Conservation (phyloP, 2,888 invertebrate genomes). For the Nematopogon swammerdamellus region DNA sequence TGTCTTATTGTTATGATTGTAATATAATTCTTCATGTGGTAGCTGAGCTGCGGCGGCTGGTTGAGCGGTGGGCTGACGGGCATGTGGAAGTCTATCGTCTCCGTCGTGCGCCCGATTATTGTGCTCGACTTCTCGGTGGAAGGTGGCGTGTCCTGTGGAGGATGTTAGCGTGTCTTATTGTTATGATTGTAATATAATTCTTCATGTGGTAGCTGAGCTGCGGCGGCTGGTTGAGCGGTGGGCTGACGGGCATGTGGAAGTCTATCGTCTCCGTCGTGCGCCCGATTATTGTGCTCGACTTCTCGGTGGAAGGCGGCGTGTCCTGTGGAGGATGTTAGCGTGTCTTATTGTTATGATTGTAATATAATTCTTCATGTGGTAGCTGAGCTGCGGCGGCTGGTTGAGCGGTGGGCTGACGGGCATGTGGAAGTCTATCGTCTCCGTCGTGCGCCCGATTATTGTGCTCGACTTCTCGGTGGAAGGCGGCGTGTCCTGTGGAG, state of each 20-base stretch:
- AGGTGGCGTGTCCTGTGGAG: background rate
- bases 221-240: conserved; percentile 58
- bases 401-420: conserved; percentile 40
- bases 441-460: conserved; percentile 48
- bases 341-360: too few species aligned
- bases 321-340: too few species aligned
- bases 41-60: conserved; percentile 68
- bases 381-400: conserved; percentile 68
- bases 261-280: conserved; percentile 56
- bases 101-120: conserved; percentile 48
- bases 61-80: conserved; percentile 40
- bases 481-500: background rate
- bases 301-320: conserved; percentile 6
- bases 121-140: conserved; percentile 20
- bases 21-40: conserved; percentile 63
- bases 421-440: conserved; percentile 54
- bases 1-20: too few species aligned
- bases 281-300: conserved; percentile 36
- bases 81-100: conserved; percentile 54
- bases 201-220: conserved; percentile 72
- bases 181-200: too few species aligned
- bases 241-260: conserved; percentile 41
- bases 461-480: conserved; percentile 20
- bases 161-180: too few species aligned
- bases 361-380: conserved; percentile 76